These are phyloP conservation scores for Aradophagus sp. DNA, from an alignment of 1,140 invertebrate genomes.

Conservation along the genomic window DNA sequence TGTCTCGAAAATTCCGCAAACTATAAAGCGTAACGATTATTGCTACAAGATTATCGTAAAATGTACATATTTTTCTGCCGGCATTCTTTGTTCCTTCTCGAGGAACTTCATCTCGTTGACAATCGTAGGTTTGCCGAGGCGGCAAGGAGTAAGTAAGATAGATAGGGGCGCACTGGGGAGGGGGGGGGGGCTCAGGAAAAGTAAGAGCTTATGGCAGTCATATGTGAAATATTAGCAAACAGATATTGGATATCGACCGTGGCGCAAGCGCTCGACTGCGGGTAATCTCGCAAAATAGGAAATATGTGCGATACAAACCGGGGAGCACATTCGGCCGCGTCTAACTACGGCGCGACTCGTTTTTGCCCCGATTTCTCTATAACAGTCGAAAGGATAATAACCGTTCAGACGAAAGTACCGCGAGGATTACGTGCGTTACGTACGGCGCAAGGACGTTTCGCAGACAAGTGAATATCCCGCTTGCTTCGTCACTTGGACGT, in stretches of 20 bases:
- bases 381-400: conserved; percentile 51
- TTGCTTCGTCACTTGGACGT: conserved; percentile 22
- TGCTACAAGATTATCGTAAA: too few relatives aligned
- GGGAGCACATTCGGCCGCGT: conserved; percentile 38
- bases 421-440: conserved; percentile 34
- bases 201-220: conserved; percentile 53
- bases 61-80: too few relatives aligned
- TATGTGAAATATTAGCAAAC: conserved; percentile 63
- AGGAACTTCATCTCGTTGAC: conserved; percentile 18
- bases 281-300: conserved; percentile 54
- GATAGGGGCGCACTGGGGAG: too few relatives aligned
- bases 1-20: too few relatives aligned
- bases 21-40: too few relatives aligned
- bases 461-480: conserved; percentile 10
- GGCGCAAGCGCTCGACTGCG: conserved; percentile 25
- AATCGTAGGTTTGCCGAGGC: conserved; percentile 32
- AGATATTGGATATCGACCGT: conserved; percentile 61
- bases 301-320: conserved; percentile 47
- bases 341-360: conserved; percentile 45
- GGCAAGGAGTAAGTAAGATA: conserved; percentile 41
- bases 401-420: conserved; percentile 33
- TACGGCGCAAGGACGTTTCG: conserved; percentile 15
- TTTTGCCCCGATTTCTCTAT: conserved; percentile 44
- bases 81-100: conserved; percentile 9
- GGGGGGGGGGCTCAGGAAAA: too few relatives aligned